Base-by-base conservation (phyloP, 2,113 vertebrate genomes). In the Carettochelys insculpta region DNA sequence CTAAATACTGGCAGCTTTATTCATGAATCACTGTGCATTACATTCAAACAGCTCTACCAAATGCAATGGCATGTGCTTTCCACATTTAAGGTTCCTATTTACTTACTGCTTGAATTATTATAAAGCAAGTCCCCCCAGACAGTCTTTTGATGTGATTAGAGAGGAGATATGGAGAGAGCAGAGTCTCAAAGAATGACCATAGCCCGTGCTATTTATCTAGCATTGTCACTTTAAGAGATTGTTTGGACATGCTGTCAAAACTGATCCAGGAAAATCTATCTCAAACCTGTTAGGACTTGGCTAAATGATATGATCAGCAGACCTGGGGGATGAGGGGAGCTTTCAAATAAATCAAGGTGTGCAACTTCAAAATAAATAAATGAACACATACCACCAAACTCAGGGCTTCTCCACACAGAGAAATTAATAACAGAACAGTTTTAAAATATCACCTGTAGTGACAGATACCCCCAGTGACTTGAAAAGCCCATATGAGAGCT, bases 231-330 rank as follows among this genome's bases (percentile, higher is more conserved):
- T 83, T 2, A 71, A 94, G 84, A 90, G 71, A 95, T 93, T 87
- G 84, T 84, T 95, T 90, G 83, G 90, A 92, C 56, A 24, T 47
- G 27, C 50, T 96, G 92, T 95, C 96, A 97, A 83, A 94, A 65
- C 54, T 87, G 73, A 94, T 95, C 47, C 80, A 71, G 82, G 81
- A 51, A 92, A 84, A 86, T 54, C 5, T 73, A 12, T 92, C 86
- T 92, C 3, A 3, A 86, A 50, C 50, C 48, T n/a, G 86, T 80
- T 92, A 88, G 83, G 95, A 93, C 93, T 43, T 1, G 1, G n/a
- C 68, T 91, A 87, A 96, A 54, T 45, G 82, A 76, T 82, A 92
- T 86, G 85, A 92, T 88, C 86, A 88, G 90, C 56, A 34, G 50
- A 45, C 77, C 92, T 45, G 41, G 53, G 86, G 22, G 41, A 88